These are phyloP conservation scores for Myodes glareolus DNA, from an alignment of 2,113 vertebrate species.

Conservation along the genomic window DNA sequence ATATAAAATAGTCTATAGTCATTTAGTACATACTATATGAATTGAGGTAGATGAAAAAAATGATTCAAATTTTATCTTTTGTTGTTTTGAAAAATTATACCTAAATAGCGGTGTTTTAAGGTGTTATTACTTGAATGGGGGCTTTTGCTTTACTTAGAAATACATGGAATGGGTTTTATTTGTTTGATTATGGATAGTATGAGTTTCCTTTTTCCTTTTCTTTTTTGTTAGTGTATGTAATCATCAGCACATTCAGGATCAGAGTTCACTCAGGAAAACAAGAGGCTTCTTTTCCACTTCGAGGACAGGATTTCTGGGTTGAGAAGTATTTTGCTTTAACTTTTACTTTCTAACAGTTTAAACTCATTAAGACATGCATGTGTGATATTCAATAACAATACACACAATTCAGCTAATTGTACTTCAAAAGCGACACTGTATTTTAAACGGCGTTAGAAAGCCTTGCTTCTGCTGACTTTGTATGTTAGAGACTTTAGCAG, in stretches of 20 bases:
- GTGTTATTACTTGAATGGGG: not conserved
- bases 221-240: not conserved
- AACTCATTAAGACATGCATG: not conserved
- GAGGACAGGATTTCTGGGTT: not conserved
- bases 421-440: not conserved
- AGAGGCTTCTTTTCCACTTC: not conserved
- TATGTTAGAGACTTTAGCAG: not conserved
- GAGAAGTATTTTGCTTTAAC: not conserved
- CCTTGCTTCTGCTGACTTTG: not conserved
- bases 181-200: not conserved
- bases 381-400: not conserved
- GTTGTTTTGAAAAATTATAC: not conserved
- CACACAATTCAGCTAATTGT: not conserved
- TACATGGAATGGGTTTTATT: not conserved
- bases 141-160: not conserved
- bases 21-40: not conserved
- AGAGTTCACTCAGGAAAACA: not conserved
- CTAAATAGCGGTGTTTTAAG: not conserved
- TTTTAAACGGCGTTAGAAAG: constrained; percentile 6
- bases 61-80: not conserved
- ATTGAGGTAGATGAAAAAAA: not conserved
- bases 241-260: not conserved
- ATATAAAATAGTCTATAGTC: not conserved
- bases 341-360: not conserved
- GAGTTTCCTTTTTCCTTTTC: not conserved